These are phyloP conservation scores for Gonatopus flavifemur DNA, from an alignment of 1,140 invertebrate genomes.

Conservation along the genomic window DNA sequence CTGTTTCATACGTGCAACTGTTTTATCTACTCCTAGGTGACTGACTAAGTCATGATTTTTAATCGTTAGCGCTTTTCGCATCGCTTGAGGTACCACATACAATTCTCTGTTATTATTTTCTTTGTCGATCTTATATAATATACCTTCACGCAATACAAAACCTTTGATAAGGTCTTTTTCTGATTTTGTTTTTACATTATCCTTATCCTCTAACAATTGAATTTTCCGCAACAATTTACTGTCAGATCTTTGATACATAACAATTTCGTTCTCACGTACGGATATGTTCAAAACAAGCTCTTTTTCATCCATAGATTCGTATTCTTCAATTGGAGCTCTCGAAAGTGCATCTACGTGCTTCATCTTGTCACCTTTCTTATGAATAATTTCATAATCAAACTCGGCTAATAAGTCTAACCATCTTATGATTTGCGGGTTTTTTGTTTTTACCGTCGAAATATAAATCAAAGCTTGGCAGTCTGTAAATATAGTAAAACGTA, in stretches of 20 bases:
- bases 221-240: too few species aligned
- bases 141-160: slow-evolving; percentile 3
- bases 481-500: not conserved
- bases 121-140: slow-evolving; percentile 16
- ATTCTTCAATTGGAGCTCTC: slow-evolving; percentile 1
- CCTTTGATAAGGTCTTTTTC: slow-evolving; percentile 6
- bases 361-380: not conserved
- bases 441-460: not conserved
- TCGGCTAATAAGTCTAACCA: not conserved
- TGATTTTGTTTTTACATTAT: too few species aligned
- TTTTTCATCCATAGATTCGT: too few species aligned
- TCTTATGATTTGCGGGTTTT: not conserved
- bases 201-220: too few species aligned
- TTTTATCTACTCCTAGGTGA: slow-evolving; percentile 14
- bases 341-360: not conserved
- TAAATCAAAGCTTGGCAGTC: not conserved
- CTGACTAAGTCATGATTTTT: slow-evolving; percentile 9
- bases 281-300: too few species aligned
- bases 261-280: too few species aligned
- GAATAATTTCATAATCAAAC: not conserved
- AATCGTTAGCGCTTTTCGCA: not conserved
- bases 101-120: slow-evolving; percentile 4
- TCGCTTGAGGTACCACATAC: slow-evolving; percentile 3
- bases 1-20: not conserved
- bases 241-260: too few species aligned